Evolutionary conservation across 1,140 invertebrate genomes (phyloP).

Genomic region (Lordiphosa stackelbergi): DNA sequence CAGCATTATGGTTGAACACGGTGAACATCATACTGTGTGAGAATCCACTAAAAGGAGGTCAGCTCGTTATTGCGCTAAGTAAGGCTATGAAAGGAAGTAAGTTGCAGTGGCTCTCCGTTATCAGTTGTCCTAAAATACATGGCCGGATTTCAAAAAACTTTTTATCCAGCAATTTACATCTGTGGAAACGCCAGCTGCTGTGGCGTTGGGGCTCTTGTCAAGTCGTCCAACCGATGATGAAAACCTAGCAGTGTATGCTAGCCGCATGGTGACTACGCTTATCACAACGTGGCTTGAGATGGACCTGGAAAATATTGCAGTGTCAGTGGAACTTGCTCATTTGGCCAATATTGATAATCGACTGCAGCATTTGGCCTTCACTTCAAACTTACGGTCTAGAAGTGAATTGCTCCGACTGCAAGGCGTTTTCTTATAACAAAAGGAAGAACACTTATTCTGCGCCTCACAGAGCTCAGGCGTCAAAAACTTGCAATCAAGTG

Average conservation of each 20-base stretch:
- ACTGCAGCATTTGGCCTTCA: conserved; percentile 11
- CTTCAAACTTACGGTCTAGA: conserved; percentile 16
- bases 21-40: conserved; percentile 19
- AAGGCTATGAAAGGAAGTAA: conserved; percentile 12
- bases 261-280: not conserved
- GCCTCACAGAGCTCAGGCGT: not conserved
- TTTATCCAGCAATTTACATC: too few relatives aligned
- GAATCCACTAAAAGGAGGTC: conserved; percentile 5
- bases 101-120: not conserved
- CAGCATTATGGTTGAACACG: conserved; percentile 19
- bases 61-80: conserved; percentile 10
- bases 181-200: too few relatives aligned
- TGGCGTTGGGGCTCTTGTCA: not conserved
- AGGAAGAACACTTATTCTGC: conserved; percentile 10
- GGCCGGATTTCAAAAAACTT: too few relatives aligned
- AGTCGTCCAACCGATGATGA: not conserved
- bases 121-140: too few relatives aligned
- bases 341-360: conserved; percentile 14
- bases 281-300: not conserved
- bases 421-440: conserved; percentile 18
- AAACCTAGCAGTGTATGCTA: not conserved
- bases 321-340: conserved; percentile 7
- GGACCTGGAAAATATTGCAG: not conserved
- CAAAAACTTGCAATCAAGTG: too few relatives aligned
- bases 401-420: conserved; percentile 12